Conservation (phyloP, 2,797 vertebrate genomes). For the Halcyon chelicuti region DNA sequence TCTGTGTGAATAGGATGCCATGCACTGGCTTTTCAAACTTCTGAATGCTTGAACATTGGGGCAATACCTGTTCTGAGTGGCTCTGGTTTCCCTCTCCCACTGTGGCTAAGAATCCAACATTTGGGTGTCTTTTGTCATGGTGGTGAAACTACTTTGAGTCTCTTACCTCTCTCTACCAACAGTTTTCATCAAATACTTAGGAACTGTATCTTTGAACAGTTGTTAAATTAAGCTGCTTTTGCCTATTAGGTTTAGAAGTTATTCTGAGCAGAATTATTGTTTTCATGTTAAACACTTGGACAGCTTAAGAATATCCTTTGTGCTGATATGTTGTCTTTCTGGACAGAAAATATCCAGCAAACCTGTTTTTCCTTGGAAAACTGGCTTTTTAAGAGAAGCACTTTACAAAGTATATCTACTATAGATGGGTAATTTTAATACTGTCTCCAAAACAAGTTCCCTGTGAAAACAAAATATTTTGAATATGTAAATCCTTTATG, state of each 20-base stretch:
- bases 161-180: not conserved
- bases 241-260: not conserved
- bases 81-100: not conserved
- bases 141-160: not conserved
- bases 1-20: not conserved
- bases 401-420: not conserved
- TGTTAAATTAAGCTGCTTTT: not conserved
- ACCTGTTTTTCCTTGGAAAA: not conserved
- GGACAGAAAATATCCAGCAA: not conserved
- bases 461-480: not conserved
- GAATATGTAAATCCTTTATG: not conserved
- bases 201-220: not conserved
- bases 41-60: not conserved
- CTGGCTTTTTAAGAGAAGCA: not conserved
- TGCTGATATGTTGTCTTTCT: not conserved
- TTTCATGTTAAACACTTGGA: not conserved
- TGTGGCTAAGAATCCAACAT: not conserved
- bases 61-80: not conserved
- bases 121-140: fast-evolving
- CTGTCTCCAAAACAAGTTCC: not conserved
- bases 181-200: not conserved
- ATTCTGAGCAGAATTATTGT: not conserved
- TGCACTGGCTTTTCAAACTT: not conserved
- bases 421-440: not conserved
- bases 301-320: not conserved